Base-by-base conservation (phyloP, 2,113 vertebrate species). In the Charadrius vociferus region DNA sequence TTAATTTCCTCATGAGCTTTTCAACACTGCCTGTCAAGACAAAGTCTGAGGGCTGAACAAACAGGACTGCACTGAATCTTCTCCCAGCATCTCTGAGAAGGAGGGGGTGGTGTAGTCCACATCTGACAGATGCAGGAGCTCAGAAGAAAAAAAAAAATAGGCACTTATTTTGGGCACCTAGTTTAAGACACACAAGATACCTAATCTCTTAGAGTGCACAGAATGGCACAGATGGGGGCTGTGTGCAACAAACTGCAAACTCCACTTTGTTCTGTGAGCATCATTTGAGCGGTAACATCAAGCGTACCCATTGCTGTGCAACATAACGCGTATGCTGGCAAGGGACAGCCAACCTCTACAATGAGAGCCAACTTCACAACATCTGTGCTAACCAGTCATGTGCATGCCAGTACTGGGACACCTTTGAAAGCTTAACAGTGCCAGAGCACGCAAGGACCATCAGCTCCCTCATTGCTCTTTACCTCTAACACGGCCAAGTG, bases 1-100 rank as follows among this genome's bases (percentile, higher is more conserved):
- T 90, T 95, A 77, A 97, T 94, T 94, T 92, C 90, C 89, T 93
- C 61, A 20, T 70, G 75, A 93, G 93, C 89, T 91, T 78, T 93
- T 78, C 88, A 93, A 68, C 63, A 3, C 75, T 34, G 79, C 88
- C 92, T 90, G 86, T 81, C 95, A 93, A 4, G 34, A 86, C 82
- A 78, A 56, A 78, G 87, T 68, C 95, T 88, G 53, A 94, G 79
- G 62, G 90, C 93, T 93, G 90, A 91, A 45, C 71, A 90, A 87
- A 70, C 70, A 56, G 68, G 52, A 59, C 49, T 66, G 66, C 77
- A 20, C 10, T 32, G 50, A 77, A 83, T 55, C 75, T 74, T 50
- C 88, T 56, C 43, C 70, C 9, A 27, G 59, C 21, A 36, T 27
- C 79, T 80, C 15, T 0, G 73, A 62, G 73, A 63, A 84, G 90